Percentiles rank a stretch among this genome's conserved stretches.
Conservation (phyloP, 2,888 invertebrate genomes). For the Globia sparganii region DNA sequence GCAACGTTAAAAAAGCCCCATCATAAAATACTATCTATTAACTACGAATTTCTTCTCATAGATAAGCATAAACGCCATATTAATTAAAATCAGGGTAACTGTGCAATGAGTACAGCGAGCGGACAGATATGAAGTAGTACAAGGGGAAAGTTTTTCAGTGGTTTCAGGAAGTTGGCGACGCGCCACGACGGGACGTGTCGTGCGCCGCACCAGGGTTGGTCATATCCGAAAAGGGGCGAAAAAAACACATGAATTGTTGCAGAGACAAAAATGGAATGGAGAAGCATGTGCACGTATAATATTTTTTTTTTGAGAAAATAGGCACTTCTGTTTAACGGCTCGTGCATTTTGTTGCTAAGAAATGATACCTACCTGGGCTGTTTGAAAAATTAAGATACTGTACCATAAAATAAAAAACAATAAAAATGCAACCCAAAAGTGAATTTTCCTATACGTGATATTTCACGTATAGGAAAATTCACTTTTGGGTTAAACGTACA, state of each 20-base stretch:
- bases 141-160: conserved; percentile 65
- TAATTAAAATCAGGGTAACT: conserved; percentile 50
- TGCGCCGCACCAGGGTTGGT: conserved; percentile 55
- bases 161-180: conserved; percentile 67
- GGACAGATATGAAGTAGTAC: conserved; percentile 57
- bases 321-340: conserved; percentile 56
- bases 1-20: not conserved
- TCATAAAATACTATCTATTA: not conserved
- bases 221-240: conserved; percentile 52
- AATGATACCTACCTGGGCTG: conserved; percentile 20
- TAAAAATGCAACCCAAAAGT: too few species aligned
- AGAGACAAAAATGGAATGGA: conserved; percentile 55
- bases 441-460: too few species aligned
- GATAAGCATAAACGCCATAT: conserved; percentile 21
- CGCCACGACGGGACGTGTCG: conserved; percentile 62
- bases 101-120: conserved; percentile 28
- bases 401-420: conserved; percentile 7
- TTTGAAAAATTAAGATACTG: conserved; percentile 6
- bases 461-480: not conserved
- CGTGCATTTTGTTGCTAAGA: conserved; percentile 14
- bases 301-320: conserved; percentile 54
- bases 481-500: not conserved
- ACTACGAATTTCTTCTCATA: not conserved
- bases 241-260: conserved; percentile 53
- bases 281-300: conserved; percentile 32